phyloP scores from a whole-genome alignment of 1,140 invertebrate genomes.

The Pseudomyrmex dendroicus region DNA sequence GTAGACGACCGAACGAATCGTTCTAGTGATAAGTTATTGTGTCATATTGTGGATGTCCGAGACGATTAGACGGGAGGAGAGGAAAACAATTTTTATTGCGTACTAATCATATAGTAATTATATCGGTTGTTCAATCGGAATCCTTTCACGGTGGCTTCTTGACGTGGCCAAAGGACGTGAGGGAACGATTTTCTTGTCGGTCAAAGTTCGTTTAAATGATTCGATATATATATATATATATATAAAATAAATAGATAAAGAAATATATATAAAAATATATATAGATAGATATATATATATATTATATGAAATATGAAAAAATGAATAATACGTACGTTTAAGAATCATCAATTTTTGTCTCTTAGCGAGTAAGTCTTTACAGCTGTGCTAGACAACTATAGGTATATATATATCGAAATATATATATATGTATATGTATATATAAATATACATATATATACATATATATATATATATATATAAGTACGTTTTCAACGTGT shows the following conservation, averaged over 20 bases:
- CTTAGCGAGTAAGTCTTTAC: conserved; percentile 81
- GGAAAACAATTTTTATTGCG: conserved; percentile 67
- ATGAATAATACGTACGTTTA: conserved; percentile 71
- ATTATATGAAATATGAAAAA: conserved; percentile 66
- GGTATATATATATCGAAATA: conserved; percentile 71
- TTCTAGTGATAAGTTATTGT: conserved; percentile 69
- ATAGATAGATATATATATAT: conserved; percentile 65
- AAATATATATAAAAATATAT: conserved; percentile 48
- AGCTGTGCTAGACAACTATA: conserved; percentile 85
- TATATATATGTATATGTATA: conserved; percentile 20
- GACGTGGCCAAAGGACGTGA: conserved; percentile 39
- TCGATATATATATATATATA: conserved; percentile 52
- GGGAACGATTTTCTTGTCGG: conserved; percentile 59
- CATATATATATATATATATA: conserved; percentile 28
- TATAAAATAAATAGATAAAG: conserved; percentile 47
- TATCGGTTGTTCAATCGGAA: conserved; percentile 72
- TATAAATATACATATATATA: conserved; percentile 4
- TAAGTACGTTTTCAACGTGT: conserved; percentile 43
- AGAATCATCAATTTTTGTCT: conserved; percentile 73
- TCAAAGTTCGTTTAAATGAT: conserved; percentile 66
- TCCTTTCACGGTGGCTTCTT: conserved; percentile 61
- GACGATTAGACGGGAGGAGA: conserved; percentile 46
- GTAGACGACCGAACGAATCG: conserved; percentile 54
- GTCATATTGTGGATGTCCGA: conserved; percentile 61
- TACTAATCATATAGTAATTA: conserved; percentile 66